Evolutionary conservation across 1,140 invertebrate genomes (phyloP).

Genomic region (Meloidogyne exigua): DNA sequence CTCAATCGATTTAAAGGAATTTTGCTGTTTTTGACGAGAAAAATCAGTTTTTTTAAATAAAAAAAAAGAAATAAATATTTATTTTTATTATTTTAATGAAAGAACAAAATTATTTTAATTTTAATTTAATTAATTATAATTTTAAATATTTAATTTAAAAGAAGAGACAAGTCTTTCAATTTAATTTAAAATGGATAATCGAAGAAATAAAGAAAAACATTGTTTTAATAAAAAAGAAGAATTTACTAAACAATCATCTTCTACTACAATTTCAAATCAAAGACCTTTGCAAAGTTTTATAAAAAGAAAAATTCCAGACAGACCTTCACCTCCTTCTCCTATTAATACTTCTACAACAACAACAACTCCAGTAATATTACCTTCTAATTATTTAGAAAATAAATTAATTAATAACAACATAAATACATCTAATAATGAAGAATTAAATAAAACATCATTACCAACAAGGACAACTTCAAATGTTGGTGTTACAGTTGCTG

Average conservation of each 20-base stretch:
- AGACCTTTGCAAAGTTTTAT: neutral
- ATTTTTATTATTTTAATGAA: no score
- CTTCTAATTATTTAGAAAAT: no score
- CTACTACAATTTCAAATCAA: neutral
- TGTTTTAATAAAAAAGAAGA: no score
- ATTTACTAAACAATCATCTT: neutral
- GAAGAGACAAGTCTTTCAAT: neutral
- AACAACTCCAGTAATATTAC: no score
- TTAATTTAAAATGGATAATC: neutral
- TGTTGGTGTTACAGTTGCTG: slow-evolving; percentile 17
- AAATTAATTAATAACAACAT: slow-evolving; percentile 4
- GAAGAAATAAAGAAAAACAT: neutral
- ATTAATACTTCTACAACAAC: slow-evolving; percentile 13
- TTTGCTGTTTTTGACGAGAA: neutral
- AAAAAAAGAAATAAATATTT: neutral
- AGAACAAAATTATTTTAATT: no score
- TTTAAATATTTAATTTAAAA: neutral
- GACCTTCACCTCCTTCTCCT: neutral
- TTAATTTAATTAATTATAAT: no score
- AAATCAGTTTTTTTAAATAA: neutral
- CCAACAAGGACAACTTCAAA: neutral
- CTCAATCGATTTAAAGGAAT: neutral
- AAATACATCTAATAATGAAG: no score
- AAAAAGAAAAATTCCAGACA: neutral
- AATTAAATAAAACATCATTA: no score